These are phyloP conservation scores for Tiliacea aurago DNA, from an alignment of 2,888 invertebrate species.

Conservation along the genomic window DNA sequence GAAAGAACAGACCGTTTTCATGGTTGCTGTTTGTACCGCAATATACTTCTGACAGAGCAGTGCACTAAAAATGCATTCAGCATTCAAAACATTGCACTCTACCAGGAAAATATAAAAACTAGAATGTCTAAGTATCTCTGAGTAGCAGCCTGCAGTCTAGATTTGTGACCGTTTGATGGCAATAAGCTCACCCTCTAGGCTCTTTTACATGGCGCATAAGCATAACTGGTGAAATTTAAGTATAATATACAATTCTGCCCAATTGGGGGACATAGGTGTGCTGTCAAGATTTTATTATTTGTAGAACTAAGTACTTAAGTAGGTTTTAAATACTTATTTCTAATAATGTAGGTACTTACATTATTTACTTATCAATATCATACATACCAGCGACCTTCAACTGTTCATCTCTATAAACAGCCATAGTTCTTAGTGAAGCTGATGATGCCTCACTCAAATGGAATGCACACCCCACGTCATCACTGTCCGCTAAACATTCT, in stretches of 20 bases:
- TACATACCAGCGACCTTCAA: constrained; percentile 75
- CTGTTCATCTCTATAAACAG: constrained; percentile 87
- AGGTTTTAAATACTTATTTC: too few relatives aligned
- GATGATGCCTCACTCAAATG: constrained; percentile 86
- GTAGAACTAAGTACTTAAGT: not conserved
- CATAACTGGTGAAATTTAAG: not conserved
- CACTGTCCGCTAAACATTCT: constrained; percentile 76
- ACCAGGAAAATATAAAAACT: constrained; percentile 24
- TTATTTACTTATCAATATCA: not conserved
- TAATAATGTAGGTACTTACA: not conserved
- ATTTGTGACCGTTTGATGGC: not conserved
- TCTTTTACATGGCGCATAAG: not conserved
- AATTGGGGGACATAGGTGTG: too few relatives aligned
- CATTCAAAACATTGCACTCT: constrained; percentile 9
- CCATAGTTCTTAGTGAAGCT: constrained; percentile 82
- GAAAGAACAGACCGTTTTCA: not conserved
- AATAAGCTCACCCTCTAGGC: not conserved
- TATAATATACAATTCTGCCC: not conserved
- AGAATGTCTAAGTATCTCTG: too few relatives aligned
- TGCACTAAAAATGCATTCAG: constrained; percentile 33
- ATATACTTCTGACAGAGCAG: not conserved
- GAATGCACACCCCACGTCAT: constrained; percentile 82
- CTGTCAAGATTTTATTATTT: not conserved
- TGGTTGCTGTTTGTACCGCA: too few relatives aligned
- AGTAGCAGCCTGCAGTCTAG: not conserved